Base-by-base conservation (phyloP, 2,797 vertebrate species). In the Clarias platycephalus region DNA sequence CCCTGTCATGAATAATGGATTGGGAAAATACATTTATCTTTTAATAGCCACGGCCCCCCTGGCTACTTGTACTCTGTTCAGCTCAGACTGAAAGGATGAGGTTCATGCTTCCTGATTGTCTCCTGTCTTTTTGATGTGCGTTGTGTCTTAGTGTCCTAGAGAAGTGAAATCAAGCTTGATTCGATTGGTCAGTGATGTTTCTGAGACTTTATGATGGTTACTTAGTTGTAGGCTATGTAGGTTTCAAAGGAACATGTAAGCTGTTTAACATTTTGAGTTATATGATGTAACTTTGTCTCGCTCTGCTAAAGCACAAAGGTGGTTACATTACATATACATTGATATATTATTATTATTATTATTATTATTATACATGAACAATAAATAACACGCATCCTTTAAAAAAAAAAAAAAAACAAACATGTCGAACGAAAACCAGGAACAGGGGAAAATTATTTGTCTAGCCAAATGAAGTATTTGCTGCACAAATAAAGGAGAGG, bases 21-120 rank as follows among this genome's bases (percentile, higher is more conserved):
- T 87, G 92, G 93, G 91, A 91, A 95, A 94, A 95, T 94, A 95
- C 93, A 95, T 95, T 94, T 95, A 94, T 95, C 94, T 96, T 95
- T 95, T 95, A 95, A 95, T 95, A 94, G 94, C 92, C 90, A 66
- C 67, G 84, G 66, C 84, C 83, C 86, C 86, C 86, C 79, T 53
- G 85, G 81, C 75, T 89, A 91, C 91, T 89, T 88, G 68, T 64
- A 91, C 92, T 93, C 92, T 90, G 91, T 91, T 92, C 88, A 90
- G 91, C 90, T 89, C 84, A 83, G 89, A 90, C 91, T 78, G 84
- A 91, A 87, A 68, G 91, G 83, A 90, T 91, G 89, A 92, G 91
- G 90, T 91, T 92, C 93, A 91, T 93, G 90, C 86, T 87, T 81
- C 85, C 79, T 90, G 92, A 95, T 95, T 95, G 93, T 94, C 91